phyloP scores from a whole-genome alignment of 2,888 invertebrate species.

The Zonitis immaculata region DNA sequence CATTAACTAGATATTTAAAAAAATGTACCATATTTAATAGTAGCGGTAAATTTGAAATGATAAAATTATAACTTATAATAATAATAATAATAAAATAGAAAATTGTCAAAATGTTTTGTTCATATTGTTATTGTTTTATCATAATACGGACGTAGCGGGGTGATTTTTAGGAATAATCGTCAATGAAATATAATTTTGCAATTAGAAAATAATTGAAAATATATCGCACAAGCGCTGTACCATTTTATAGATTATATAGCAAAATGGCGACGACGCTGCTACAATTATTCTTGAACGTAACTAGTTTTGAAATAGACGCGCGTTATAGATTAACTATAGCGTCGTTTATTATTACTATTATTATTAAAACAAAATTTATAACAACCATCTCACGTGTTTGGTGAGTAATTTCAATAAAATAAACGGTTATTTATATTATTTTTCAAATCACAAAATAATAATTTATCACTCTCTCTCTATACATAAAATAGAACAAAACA shows the following conservation, averaged over 20 bases:
- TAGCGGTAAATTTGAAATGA: no score
- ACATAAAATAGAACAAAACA: neutral
- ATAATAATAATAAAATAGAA: no score
- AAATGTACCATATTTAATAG: no score
- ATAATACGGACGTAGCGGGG: no score
- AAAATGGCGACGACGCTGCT: slow-evolving; percentile 30
- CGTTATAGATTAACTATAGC: slow-evolving; percentile 17
- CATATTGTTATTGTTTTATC: no score
- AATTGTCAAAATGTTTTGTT: no score
- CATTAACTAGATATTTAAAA: no score
- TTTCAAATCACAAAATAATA: neutral
- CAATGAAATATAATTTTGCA: no score
- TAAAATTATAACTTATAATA: no score
- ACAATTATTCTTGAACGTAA: slow-evolving; percentile 30
- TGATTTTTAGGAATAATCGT: no score
- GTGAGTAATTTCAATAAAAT: slow-evolving; percentile 9
- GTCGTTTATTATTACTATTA: slow-evolving; percentile 14
- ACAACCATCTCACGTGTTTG: neutral
- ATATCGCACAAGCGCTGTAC: slow-evolving; percentile 1
- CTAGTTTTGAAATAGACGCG: slow-evolving; percentile 27
- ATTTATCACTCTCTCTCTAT: neutral
- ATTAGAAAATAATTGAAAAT: neutral
- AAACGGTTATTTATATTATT: no score
- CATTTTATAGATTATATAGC: slow-evolving; percentile 15
- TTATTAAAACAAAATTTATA: neutral